Base-by-base conservation (phyloP, 2,113 vertebrate genomes). In the Notiomystis cincta region DNA sequence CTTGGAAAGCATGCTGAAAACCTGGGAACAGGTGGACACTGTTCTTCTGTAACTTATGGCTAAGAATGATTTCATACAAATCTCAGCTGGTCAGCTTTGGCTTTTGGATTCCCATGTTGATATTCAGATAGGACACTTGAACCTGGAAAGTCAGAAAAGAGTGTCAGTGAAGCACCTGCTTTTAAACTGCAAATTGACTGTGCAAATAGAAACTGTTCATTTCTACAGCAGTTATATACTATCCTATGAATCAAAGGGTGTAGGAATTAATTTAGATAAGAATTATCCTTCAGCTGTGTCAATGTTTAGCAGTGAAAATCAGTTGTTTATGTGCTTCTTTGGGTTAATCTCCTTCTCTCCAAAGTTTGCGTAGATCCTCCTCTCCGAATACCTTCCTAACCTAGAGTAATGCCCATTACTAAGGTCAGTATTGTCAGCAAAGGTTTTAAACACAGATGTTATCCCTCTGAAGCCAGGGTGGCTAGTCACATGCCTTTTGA, bases 401-500 rank as follows among this genome's bases (percentile, higher is more conserved):
- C 20, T 16, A 71, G 60, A 65, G 35, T 54, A 78, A 58, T 50
- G 37, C 69, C 67, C 47, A 8, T 78, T 66, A 20, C 50, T 9
- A 3, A 38, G 54, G 83, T 53, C 54, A 23, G 40, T 16, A 42
- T 65, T 95, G 77, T 73, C 42, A 71, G 83, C 8, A 47, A 54
- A 54, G 64, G 33, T 47, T 94, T 91, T 73, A 66, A 91, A 47
- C 33, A 30, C 47, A 91, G 76, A 89, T 84, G 54, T 73, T 94
- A 87, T 58, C 66, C 66, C 40, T 82, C 95, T 51, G 58, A 88
- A 94, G 71, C 72, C 67, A 8, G 37, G 40, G 61, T 53, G 81
- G 42, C 87, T 81, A 42, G 69, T 94, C 95, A 84, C 69, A 54
- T 89, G 87, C 87, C 92, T 93, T 95, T 91, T 91, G 91, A 89